A percentile compares a stretch with the other conserved stretches of the same genome.
These are phyloP conservation scores for Agapostemon virescens DNA, from an alignment of 2,888 invertebrate species.

Conservation along the genomic window DNA sequence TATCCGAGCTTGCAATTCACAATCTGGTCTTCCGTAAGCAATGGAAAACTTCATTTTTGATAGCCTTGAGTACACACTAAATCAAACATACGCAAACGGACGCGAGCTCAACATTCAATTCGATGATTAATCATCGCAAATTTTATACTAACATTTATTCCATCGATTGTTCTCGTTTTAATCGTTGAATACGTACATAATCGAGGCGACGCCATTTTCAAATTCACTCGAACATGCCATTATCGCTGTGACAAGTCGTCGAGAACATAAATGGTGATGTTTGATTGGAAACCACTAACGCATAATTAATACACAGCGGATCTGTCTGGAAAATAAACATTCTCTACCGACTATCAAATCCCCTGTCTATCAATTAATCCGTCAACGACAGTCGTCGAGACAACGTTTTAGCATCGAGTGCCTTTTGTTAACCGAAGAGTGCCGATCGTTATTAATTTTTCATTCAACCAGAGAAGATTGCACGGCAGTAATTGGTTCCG, in stretches of 20 bases:
- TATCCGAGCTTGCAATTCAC: background rate
- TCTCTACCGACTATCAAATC: background rate
- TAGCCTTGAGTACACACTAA: background rate
- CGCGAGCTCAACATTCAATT: background rate
- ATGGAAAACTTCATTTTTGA: background rate
- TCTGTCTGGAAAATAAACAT: background rate
- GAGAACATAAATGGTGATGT: constrained; percentile 22
- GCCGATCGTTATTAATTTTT: background rate
- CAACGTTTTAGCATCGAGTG: background rate
- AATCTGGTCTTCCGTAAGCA: background rate
- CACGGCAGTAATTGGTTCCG: background rate
- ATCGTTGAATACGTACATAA: background rate
- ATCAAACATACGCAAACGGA: background rate
- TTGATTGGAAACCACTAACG: constrained; percentile 3
- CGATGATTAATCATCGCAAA: no score
- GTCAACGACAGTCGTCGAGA: background rate
- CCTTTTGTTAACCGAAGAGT: background rate
- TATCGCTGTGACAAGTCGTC: no score
- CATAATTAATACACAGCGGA: background rate
- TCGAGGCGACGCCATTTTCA: background rate
- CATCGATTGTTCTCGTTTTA: background rate
- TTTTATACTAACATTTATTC: no score
- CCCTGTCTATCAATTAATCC: background rate
- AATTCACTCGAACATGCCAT: background rate
- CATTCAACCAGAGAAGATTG: background rate